These are phyloP conservation scores for Oophaga sylvatica DNA, from an alignment of 2,797 vertebrate genomes.

Conservation along the genomic window DNA sequence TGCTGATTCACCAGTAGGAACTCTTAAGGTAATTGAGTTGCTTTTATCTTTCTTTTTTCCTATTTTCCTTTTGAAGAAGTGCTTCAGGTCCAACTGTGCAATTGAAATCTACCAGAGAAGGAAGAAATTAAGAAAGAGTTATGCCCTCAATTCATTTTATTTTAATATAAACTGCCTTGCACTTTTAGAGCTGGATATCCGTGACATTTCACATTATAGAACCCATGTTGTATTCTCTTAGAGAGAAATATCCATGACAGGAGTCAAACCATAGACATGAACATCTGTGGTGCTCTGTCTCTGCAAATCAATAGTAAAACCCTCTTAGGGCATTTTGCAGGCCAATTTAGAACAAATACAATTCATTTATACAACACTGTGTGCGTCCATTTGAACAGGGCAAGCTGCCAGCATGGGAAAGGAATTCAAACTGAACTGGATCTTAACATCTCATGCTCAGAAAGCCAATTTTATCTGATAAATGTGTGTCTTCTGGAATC, in stretches of 20 bases:
- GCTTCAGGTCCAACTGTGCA: not conserved
- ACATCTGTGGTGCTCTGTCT: slow-evolving; percentile 63
- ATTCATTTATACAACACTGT: slow-evolving; percentile 69
- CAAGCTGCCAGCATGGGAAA: slow-evolving; percentile 61
- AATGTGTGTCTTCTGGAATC: slow-evolving; percentile 53
- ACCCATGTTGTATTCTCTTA: slow-evolving; percentile 17
- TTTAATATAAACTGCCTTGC: slow-evolving; percentile 35
- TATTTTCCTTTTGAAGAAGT: not conserved
- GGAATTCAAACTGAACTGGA: slow-evolving; percentile 32
- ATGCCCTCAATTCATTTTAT: slow-evolving; percentile 28
- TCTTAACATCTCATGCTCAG: slow-evolving; percentile 34
- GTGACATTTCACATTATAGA: slow-evolving; percentile 35
- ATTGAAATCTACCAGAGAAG: slow-evolving; percentile 2
- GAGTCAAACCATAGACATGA: slow-evolving; percentile 64
- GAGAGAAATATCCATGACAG: slow-evolving; percentile 65
- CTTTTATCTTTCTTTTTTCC: not conserved
- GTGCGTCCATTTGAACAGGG: slow-evolving; percentile 64
- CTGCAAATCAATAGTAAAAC: slow-evolving; percentile 67
- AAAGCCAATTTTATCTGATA: slow-evolving; percentile 55
- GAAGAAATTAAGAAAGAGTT: slow-evolving; percentile 26
- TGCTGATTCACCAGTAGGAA: not conserved
- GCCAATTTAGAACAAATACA: slow-evolving; percentile 62
- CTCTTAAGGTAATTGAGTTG: not conserved
- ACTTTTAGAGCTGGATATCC: slow-evolving; percentile 24
- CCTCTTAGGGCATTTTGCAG: slow-evolving; percentile 63